Percentiles rank a stretch among this genome's conserved stretches.
phyloP scores from a whole-genome alignment of 2,797 vertebrate genomes.

The Mareca penelope region DNA sequence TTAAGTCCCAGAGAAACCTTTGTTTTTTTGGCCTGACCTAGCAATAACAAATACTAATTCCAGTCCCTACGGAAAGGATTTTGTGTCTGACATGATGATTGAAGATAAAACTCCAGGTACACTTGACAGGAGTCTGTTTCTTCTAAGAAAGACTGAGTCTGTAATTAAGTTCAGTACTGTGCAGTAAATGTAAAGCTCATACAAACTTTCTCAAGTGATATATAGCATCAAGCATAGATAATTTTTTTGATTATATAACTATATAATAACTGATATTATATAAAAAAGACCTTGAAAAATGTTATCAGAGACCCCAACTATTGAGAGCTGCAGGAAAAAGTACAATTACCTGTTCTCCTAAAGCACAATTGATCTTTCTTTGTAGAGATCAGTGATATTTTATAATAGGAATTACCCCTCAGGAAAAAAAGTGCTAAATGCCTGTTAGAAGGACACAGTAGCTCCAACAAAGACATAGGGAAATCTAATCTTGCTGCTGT shows the following conservation, averaged over 20 bases:
- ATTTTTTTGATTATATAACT: too few species aligned
- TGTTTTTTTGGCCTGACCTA: background rate
- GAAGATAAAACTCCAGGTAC: background rate
- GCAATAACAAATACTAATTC: background rate
- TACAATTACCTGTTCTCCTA: background rate
- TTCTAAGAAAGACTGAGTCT: background rate
- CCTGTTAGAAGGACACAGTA: background rate
- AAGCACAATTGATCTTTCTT: background rate
- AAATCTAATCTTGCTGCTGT: too few species aligned
- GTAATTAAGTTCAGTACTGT: background rate
- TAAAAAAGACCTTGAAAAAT: background rate
- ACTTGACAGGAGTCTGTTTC: background rate
- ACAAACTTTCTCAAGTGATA: background rate
- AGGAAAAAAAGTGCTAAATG: too few species aligned
- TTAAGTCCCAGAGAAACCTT: background rate
- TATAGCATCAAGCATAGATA: background rate
- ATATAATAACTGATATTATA: too few species aligned
- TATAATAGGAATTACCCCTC: background rate
- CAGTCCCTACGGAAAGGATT: accelerated
- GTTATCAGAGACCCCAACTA: accelerated
- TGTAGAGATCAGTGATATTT: background rate
- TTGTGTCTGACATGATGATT: background rate
- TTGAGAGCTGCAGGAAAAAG: background rate
- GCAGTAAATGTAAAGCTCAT: background rate
- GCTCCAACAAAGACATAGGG: too few species aligned